phyloP scores from a whole-genome alignment of 2,797 vertebrate species.

The Triplophysa bombifrons region DNA sequence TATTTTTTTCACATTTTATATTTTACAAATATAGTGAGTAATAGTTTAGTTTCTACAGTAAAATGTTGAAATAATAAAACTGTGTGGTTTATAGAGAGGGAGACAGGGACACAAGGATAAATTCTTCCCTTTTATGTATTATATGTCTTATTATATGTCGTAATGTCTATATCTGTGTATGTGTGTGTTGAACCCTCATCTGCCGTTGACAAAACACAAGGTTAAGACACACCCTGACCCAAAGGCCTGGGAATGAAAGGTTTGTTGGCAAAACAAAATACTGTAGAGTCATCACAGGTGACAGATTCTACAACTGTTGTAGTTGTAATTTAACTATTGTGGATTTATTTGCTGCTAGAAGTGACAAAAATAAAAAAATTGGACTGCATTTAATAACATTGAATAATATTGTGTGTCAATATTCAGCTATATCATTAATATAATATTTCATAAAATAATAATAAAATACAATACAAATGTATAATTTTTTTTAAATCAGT shows the following conservation, averaged over 20 bases:
- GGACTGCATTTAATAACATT: neutral
- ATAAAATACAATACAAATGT: neutral
- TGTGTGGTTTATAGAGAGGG: neutral
- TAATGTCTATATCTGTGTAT: neutral
- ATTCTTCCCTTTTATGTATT: neutral
- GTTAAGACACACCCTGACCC: slow-evolving; percentile 56
- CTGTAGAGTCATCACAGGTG: slow-evolving; percentile 58
- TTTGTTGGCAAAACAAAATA: slow-evolving; percentile 64
- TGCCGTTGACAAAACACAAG: slow-evolving; percentile 61
- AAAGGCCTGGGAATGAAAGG: slow-evolving; percentile 59
- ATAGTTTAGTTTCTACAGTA: neutral
- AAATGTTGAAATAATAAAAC: neutral
- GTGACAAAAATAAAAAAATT: neutral
- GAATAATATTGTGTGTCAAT: neutral
- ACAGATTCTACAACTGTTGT: slow-evolving; percentile 8
- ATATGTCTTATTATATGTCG: neutral
- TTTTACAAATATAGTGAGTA: neutral
- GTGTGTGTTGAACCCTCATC: slow-evolving; percentile 30
- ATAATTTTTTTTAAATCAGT: too few relatives aligned
- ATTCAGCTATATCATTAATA: too few relatives aligned
- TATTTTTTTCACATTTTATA: neutral
- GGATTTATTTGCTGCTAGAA: neutral
- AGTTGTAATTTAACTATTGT: neutral
- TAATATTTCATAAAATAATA: neutral
- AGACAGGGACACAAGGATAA: neutral